Percentiles rank a stretch among this genome's conserved stretches.
Evolutionary conservation across 2,888 invertebrate genomes (phyloP).

Genomic region (Drosophila longiperda): DNA sequence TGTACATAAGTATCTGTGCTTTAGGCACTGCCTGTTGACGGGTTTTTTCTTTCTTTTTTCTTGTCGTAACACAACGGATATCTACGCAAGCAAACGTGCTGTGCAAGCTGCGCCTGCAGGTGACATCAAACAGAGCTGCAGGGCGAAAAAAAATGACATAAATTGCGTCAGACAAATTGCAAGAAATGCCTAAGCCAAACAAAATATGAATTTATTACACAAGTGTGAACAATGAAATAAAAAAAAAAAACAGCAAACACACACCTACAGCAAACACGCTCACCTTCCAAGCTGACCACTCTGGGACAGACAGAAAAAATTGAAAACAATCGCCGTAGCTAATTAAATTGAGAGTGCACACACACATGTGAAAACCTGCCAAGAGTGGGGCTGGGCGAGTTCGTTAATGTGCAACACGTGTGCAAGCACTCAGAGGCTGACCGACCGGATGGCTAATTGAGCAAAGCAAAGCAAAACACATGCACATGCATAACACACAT

Average conservation of each 20-base stretch:
- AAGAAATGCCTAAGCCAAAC: not conserved
- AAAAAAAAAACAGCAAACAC: slow-evolving; percentile 2
- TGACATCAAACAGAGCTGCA: slow-evolving; percentile 35
- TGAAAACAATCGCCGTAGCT: slow-evolving; percentile 30
- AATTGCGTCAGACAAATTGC: slow-evolving; percentile 22
- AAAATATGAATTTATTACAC: slow-evolving; percentile 21
- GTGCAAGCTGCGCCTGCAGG: slow-evolving; percentile 29
- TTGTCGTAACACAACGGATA: slow-evolving; percentile 21
- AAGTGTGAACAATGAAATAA: slow-evolving; percentile 8
- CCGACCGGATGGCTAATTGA: slow-evolving; percentile 37
- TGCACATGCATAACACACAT: not conserved
- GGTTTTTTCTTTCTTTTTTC: not conserved
- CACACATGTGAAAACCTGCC: slow-evolving; percentile 7
- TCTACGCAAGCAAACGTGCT: slow-evolving; percentile 32
- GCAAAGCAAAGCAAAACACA: slow-evolving; percentile 22
- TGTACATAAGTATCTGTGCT: not conserved
- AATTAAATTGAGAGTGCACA: slow-evolving; percentile 22
- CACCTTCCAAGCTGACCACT: slow-evolving; percentile 40
- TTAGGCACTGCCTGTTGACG: slow-evolving; percentile 26
- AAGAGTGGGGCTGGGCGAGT: slow-evolving; percentile 4
- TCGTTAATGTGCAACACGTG: slow-evolving; percentile 74
- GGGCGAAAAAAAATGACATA: slow-evolving; percentile 9
- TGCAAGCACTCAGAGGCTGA: slow-evolving; percentile 27
- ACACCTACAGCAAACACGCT: slow-evolving; percentile 27
- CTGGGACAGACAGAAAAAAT: slow-evolving; percentile 14